A percentile compares a stretch with the other conserved stretches of the same genome.
Conservation (phyloP, 2,797 vertebrate genomes). For the Labeo calbasu region DNA sequence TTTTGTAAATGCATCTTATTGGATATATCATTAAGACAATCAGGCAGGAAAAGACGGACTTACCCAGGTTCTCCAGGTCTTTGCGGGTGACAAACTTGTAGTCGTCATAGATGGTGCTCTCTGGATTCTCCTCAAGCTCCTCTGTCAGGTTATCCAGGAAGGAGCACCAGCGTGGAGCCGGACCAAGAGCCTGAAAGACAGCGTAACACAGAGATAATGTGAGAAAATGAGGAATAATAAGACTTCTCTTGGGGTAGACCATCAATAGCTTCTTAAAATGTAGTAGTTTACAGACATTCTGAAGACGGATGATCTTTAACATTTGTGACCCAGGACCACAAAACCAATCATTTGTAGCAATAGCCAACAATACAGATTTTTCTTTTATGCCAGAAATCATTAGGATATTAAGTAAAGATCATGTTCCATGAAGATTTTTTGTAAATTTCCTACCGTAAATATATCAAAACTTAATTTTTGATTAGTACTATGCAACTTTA, state of each 20-base stretch:
- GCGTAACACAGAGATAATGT: neutral
- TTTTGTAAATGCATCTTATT: neutral
- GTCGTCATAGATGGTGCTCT: constrained; percentile 95
- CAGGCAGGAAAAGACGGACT: constrained; percentile 58
- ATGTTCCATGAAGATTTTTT: too few species aligned
- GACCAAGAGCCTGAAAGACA: constrained; percentile 87
- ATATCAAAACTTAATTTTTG: too few species aligned
- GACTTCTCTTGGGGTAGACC: neutral
- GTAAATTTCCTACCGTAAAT: too few species aligned
- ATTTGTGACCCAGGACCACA: too few species aligned
- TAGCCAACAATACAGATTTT: too few species aligned
- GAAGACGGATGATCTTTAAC: neutral
- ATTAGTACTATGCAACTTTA: too few species aligned
- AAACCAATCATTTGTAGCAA: too few species aligned
- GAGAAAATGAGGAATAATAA: neutral
- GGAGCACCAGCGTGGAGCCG: constrained; percentile 95
- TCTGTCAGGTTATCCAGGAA: constrained; percentile 97
- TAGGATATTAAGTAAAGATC: too few species aligned
- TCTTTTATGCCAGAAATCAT: too few species aligned
- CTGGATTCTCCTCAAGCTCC: constrained; percentile 95
- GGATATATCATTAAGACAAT: neutral
- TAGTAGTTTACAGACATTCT: neutral
- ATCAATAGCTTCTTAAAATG: neutral
- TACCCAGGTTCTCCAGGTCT: constrained; percentile 95
- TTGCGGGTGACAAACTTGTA: constrained; percentile 97